Percentiles rank a stretch among this genome's conserved stretches.
Evolutionary conservation across 2,113 vertebrate species (phyloP).

Genomic region (Otis tarda): DNA sequence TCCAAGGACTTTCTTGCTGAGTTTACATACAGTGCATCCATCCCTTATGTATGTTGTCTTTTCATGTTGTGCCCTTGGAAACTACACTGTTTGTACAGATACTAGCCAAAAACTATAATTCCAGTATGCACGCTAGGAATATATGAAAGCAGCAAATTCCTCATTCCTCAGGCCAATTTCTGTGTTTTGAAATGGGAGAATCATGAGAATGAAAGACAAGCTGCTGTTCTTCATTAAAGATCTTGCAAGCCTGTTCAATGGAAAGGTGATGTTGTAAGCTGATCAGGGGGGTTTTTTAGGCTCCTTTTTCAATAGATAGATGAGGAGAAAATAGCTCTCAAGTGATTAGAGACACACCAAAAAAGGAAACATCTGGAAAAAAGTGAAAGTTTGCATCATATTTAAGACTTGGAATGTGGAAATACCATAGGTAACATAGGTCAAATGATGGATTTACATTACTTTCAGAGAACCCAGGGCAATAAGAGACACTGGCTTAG

Average conservation of each 20-base stretch:
- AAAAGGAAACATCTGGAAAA: neutral
- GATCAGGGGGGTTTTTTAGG: rapidly evolving
- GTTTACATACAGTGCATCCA: neutral
- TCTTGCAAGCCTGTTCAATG: neutral
- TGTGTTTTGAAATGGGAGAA: neutral
- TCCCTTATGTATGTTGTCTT: neutral
- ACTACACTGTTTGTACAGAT: neutral
- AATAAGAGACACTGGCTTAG: neutral
- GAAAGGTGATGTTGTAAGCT: neutral
- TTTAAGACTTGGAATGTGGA: neutral
- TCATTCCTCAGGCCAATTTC: rapidly evolving
- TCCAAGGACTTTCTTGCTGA: neutral
- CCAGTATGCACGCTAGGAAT: neutral
- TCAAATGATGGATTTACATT: neutral
- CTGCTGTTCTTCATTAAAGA: neutral
- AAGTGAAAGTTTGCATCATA: neutral
- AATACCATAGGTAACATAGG: neutral
- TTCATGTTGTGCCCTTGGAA: neutral
- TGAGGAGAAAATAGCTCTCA: neutral
- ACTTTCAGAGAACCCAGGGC: neutral
- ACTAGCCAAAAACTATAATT: neutral
- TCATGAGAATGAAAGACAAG: neutral
- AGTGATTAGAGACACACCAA: neutral
- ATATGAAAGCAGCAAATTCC: neutral
- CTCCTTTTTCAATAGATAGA: neutral